phyloP scores from a whole-genome alignment of 2,888 invertebrate species.

The Oxytorus armatus region DNA sequence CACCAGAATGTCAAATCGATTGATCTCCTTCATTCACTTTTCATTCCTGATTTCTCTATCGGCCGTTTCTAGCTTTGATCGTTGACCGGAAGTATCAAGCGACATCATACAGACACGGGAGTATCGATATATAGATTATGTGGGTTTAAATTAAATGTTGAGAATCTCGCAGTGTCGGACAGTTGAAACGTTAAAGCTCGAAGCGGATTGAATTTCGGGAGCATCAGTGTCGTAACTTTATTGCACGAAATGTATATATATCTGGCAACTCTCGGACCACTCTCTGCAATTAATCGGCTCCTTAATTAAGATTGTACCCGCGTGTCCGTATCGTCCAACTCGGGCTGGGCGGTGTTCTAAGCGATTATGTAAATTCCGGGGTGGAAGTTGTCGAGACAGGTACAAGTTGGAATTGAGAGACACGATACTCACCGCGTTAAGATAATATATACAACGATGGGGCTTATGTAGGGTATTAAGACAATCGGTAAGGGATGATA shows the following conservation, averaged over 20 bases:
- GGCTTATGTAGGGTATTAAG: neutral
- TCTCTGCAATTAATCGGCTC: slow-evolving; percentile 65
- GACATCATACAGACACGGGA: neutral
- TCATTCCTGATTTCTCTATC: neutral
- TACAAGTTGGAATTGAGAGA: slow-evolving; percentile 54
- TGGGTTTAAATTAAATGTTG: slow-evolving; percentile 24
- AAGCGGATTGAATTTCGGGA: slow-evolving; percentile 29
- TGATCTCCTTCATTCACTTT: neutral
- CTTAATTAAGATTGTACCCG: slow-evolving; percentile 65
- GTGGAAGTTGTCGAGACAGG: slow-evolving; percentile 62
- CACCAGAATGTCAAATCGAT: slow-evolving; percentile 8
- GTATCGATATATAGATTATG: neutral
- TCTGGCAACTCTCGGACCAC: neutral
- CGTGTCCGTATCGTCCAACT: slow-evolving; percentile 52
- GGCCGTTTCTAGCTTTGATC: neutral
- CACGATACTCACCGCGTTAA: slow-evolving; percentile 39
- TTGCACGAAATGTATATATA: neutral
- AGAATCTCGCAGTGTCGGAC: slow-evolving; percentile 3
- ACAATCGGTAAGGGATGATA: neutral
- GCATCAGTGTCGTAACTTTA: slow-evolving; percentile 53
- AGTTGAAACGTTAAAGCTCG: slow-evolving; percentile 44
- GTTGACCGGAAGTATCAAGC: slow-evolving; percentile 10
- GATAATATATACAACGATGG: slow-evolving; percentile 21
- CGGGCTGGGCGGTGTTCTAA: slow-evolving; percentile 63
- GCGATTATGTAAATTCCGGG: slow-evolving; percentile 64